phyloP scores from a whole-genome alignment of 2,797 vertebrate species.

The Emys orbicularis region DNA sequence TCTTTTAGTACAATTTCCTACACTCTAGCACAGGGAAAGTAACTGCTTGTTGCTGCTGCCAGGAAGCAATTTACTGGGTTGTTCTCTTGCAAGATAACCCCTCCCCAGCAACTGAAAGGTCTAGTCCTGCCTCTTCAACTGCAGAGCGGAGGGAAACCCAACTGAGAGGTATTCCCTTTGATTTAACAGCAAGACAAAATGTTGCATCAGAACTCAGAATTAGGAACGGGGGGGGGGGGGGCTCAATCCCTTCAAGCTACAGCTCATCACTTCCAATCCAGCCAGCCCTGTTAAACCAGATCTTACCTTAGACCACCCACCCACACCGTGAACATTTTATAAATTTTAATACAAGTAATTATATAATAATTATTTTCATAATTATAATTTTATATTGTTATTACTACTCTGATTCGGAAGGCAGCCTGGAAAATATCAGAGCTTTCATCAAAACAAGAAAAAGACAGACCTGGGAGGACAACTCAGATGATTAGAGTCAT shows the following conservation, averaged over 20 bases:
- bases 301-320: slow-evolving; percentile 25
- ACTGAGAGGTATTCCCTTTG: neutral
- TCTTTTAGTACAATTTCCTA: neutral
- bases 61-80: neutral
- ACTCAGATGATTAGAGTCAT: neutral
- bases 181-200: neutral
- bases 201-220: neutral
- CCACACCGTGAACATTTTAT: slow-evolving; percentile 41
- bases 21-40: neutral
- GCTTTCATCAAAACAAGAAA: neutral
- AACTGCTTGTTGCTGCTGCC: neutral
- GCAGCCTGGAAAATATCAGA: slow-evolving; percentile 62
- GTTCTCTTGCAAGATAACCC: neutral
- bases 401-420: slow-evolving; percentile 11
- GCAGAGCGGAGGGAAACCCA: neutral
- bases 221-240: neutral
- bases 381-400: neutral
- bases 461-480: neutral
- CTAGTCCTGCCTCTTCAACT: neutral
- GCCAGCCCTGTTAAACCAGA: slow-evolving; percentile 14
- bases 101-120: neutral
- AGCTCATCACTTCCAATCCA: slow-evolving; percentile 49
- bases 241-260: neutral
- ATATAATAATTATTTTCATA: neutral
- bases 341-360: neutral